Evolutionary conservation across 2,113 vertebrate species (phyloP), one percentile per base, ranked within the genome.

Genomic region (Channa maculata): DNA sequence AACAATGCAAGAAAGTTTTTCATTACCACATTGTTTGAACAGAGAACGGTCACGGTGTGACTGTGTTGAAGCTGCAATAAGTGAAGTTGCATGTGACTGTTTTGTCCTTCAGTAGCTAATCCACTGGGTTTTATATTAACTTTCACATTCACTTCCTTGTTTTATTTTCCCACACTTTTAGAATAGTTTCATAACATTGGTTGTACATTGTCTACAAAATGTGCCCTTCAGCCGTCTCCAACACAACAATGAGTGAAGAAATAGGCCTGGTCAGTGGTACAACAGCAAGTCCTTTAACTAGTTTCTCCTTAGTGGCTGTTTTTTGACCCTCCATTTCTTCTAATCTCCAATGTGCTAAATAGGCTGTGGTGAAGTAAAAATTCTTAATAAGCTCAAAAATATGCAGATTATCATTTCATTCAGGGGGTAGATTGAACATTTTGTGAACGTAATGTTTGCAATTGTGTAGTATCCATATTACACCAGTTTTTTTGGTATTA

Each of bases 1-100:
- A 90, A 89, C 89, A 89, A 89, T 87, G 84, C 60, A 55, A 43
- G 66, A 59, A 57, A 82, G 71, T 38, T 65, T 78, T 87, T 87
- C 83, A 86, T 89, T 87, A 65, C 82, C 65, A 75, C 77, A 71
- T 85, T 68, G 77, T 83, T 83, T 86, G 43, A 81, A 72, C 51
- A 78, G 43, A 8, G 54, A 55, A 51, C 39, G 39, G 44, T 55
- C 2, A 8, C 15, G 48, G 60, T 54, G 62, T 73, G 63, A 24
- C 41, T 66, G 61, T 24, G 60, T 12, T 65, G 41, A 55, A 64
- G 8, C 59, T 69, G 53, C 44, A 52, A 54, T 41, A 71, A 73
- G 66, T n/a, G 49, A 44, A 75, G 61, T 55, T 63, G 41, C 70
- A 45, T 75, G 77, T 59, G 73, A 79, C 61, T 68, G 59, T 14